Conservation (phyloP, 2,888 invertebrate species). For the Junonia oenone region DNA sequence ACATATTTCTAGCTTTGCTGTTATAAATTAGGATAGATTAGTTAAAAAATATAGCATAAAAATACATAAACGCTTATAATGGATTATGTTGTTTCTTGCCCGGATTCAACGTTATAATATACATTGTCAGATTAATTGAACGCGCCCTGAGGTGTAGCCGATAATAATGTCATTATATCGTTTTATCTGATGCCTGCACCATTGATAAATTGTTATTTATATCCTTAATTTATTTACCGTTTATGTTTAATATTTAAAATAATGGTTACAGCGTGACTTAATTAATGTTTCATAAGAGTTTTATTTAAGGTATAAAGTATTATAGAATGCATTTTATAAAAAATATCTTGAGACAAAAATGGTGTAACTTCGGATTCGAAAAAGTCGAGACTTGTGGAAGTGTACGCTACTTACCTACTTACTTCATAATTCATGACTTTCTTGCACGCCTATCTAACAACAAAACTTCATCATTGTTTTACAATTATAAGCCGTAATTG, state of each 20-base stretch:
- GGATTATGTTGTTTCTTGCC: background rate
- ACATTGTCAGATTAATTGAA: constrained; percentile 7
- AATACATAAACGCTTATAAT: background rate
- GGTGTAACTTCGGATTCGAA: too few relatives aligned
- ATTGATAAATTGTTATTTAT: background rate
- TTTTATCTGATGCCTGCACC: background rate
- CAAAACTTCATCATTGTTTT: too few relatives aligned
- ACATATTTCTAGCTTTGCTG: too few relatives aligned
- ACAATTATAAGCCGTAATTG: too few relatives aligned
- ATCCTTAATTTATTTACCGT: background rate
- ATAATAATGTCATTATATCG: constrained; percentile 7
- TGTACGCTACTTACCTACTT: too few relatives aligned
- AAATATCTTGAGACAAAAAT: too few relatives aligned
- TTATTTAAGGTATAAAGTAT: background rate
- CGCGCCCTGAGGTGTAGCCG: constrained; percentile 13
- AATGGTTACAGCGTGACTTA: background rate
- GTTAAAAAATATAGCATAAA: background rate
- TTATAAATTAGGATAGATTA: too few relatives aligned
- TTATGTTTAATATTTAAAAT: background rate
- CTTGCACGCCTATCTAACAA: too few relatives aligned
- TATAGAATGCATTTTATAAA: too few relatives aligned
- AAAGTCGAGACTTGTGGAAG: too few relatives aligned
- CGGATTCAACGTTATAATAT: background rate
- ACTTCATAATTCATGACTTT: too few relatives aligned
- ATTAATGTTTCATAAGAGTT: background rate